Evolutionary conservation across 2,113 vertebrate species (phyloP), one percentile per base, ranked within the genome.

Genomic region (Leptobrachium leishanense): DNA sequence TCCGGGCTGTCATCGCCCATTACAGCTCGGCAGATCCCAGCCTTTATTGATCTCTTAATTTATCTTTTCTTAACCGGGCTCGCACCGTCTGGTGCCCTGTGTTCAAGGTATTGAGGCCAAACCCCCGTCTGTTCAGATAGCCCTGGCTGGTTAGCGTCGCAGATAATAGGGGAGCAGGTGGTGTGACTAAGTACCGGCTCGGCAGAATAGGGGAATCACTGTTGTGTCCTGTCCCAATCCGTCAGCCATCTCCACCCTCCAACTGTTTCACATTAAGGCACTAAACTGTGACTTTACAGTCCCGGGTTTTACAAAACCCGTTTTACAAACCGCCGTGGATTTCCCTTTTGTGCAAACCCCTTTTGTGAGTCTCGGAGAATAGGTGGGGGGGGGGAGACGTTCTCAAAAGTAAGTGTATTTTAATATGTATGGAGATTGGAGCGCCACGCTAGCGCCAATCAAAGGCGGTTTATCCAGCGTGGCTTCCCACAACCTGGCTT

Each of bases 101-200:
- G 91, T 90, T 87, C 81, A 87, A 86, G 83, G 90, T 87, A 88
- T 88, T 90, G 92, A 90, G 85, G 84, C 86, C 84, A 77, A 89
- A 84, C 88, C 88, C 88, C 94, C 92, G 94, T 96, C 94, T 96
- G 95, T 93, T 94, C 85, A 90, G 88, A 88, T 88, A 94, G 94
- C 94, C 94, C 92, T 86, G 91, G 90, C 88, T 89, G 89, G 91
- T 91, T 93, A 92, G 88, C 90, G 88, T 86, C 84, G 88, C 93
- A 88, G 94, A 96, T 95, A 97, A 96, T 95, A 93, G 88, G 93
- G 91, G 93, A 95, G 97, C 97, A 98, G 97, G 96, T 99, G 97
- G 96, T 98, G 96, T 97, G 95, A 96, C 96, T 97, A 95, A 98
- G 95, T 92, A 88, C 46, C 8, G 46, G 91, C 89, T 92, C 92